Evolutionary conservation across 2,113 vertebrate genomes (phyloP).

Genomic region (Oncorhynchus nerka): DNA sequence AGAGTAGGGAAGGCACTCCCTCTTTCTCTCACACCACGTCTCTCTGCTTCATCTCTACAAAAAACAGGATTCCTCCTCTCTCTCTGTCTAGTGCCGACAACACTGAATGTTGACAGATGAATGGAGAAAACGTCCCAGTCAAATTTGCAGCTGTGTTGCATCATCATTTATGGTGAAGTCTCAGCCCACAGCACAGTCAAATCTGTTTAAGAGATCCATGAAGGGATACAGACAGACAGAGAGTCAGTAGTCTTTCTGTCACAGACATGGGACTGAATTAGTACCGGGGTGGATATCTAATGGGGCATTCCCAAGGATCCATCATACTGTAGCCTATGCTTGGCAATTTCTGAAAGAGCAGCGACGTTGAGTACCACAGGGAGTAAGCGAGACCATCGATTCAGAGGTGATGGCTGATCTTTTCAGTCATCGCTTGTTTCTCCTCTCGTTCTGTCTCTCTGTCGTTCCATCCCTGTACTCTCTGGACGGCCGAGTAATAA

Average conservation of each 20-base stretch:
- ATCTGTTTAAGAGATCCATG: slow-evolving; percentile 4
- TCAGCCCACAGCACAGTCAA: background rate
- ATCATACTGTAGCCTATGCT: background rate
- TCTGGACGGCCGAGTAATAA: background rate
- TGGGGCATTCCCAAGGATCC: background rate
- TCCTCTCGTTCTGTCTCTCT: background rate
- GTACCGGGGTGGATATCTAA: background rate
- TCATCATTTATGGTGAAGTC: background rate
- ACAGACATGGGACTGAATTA: slow-evolving; percentile 4
- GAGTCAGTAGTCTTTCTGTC: slow-evolving; percentile 1
- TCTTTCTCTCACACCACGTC: background rate
- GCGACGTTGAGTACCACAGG: background rate
- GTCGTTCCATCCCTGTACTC: background rate
- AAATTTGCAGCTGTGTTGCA: background rate
- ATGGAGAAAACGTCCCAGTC: background rate
- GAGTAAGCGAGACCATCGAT: background rate
- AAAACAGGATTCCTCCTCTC: background rate
- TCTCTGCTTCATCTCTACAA: background rate
- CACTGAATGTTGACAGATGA: no score
- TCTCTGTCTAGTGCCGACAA: background rate
- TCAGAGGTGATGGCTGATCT: background rate
- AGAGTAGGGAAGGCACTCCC: background rate
- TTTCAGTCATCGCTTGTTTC: background rate
- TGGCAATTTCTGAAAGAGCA: background rate
- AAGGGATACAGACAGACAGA: slow-evolving; percentile 21